Conservation (phyloP, 2,113 vertebrate species). For the Antechinus flavipes region DNA sequence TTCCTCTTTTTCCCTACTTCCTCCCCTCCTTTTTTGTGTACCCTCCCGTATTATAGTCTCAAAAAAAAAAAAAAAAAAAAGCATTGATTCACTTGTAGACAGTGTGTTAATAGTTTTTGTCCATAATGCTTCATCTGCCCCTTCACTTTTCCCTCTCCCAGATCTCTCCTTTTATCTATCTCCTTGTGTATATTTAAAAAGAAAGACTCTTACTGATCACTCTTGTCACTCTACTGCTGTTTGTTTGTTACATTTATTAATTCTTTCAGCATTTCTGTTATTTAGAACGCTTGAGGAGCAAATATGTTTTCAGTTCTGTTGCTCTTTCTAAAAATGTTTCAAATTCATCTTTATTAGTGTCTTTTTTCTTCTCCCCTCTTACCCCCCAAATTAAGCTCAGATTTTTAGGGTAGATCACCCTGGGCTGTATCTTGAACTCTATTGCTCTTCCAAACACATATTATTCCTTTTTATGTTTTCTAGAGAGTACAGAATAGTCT, state of each 20-base stretch:
- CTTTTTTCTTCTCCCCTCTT: neutral
- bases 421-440: neutral
- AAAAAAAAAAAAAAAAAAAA: neutral
- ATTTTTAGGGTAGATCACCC: neutral
- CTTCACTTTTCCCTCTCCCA: neutral
- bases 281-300: neutral
- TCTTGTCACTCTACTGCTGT: neutral
- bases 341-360: neutral
- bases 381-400: neutral
- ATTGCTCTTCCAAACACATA: neutral
- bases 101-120: neutral
- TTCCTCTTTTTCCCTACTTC: neutral
- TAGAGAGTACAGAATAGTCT: neutral
- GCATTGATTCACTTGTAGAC: neutral
- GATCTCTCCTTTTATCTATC: neutral
- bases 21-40: neutral
- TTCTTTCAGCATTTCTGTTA: neutral
- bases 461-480: neutral
- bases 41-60: neutral
- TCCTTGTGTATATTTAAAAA: neutral
- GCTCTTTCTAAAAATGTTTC: neutral
- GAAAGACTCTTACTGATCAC: neutral
- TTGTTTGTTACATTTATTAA: neutral
- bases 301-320: neutral
- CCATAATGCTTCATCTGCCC: neutral